Evolutionary conservation across 2,888 invertebrate genomes (phyloP), one percentile per base, ranked within the genome.

Genomic region (Coleophora deauratella): DNA sequence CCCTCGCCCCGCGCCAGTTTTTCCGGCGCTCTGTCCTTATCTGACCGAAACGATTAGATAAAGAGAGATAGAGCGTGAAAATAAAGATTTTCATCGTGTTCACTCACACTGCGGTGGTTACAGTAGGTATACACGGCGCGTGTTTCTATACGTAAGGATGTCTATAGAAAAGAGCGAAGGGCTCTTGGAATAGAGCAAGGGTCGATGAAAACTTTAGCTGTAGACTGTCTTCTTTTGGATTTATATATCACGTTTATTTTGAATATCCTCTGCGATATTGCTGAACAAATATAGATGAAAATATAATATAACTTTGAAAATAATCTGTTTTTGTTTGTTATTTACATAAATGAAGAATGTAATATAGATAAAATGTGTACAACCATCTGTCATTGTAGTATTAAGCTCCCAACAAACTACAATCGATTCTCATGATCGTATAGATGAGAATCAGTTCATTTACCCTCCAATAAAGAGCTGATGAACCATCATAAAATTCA

Each of bases 21-120:
- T 85, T 85, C 85, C 82, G 80, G 78, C 73, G 74, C 69, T 82
- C 84, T 74, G 82, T 85, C 85, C 84, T 85, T 85, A 85, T 85
- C 84, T 75, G 81, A 75, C 82, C 71, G 69, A 57, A 57, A 77
- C 79, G 84, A 85, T 85, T 85, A 85, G 84, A 85, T 85, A 85
- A 85, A 81, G 85, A 85, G 77, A 85, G 85, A 85, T 85, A 85
- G 79, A 85, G 84, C 84, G 84, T 85, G 82, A 85, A 85, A 85
- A 85, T 85, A 85, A 85, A 85, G 85, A 85, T 85, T 85, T 85
- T 85, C 85, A 85, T 84, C 85, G 85, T 84, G 84, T 84, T 80
- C 81, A 84, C 85, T 71, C 81, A 82, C 84, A 84, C 82, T 66
- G 60, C 48, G 59, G 57, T 62, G 69, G 70, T 73, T 75, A 72